phyloP scores from a whole-genome alignment of 2,797 vertebrate species.

The Thaleichthys pacificus region DNA sequence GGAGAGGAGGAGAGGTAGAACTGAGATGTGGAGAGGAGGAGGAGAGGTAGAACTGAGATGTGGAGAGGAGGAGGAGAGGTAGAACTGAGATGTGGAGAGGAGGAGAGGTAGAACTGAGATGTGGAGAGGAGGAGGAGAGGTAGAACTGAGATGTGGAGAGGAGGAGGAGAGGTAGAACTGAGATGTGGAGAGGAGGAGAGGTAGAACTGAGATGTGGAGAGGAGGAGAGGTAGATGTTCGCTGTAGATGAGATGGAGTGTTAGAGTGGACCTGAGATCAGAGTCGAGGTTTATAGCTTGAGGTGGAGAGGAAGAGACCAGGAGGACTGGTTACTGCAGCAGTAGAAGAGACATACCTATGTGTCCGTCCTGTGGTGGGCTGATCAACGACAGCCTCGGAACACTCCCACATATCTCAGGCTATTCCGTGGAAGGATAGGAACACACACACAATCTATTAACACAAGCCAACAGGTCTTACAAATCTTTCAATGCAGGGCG shows the following conservation, averaged over 20 bases:
- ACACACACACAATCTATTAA: background rate
- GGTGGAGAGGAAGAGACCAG: background rate
- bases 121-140: background rate
- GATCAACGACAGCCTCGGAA: conserved; percentile 80
- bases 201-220: too few species aligned
- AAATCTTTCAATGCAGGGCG: too few species aligned
- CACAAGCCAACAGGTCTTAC: background rate
- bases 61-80: background rate
- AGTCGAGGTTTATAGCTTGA: background rate
- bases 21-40: too few species aligned
- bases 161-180: background rate
- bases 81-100: background rate
- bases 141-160: too few species aligned
- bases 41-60: background rate
- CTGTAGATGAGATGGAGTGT: background rate
- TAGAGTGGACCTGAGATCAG: too few species aligned
- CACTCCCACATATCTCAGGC: conserved; percentile 62
- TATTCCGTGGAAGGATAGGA: conserved; percentile 54
- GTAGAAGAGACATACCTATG: conserved; percentile 76
- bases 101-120: background rate
- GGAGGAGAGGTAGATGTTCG: background rate
- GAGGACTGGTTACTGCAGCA: too few species aligned
- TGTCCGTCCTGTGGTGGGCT: conserved; percentile 78
- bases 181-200: background rate
- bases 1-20: background rate